phyloP scores from a whole-genome alignment of 2,797 vertebrate genomes.

The Tadarida brasiliensis region DNA sequence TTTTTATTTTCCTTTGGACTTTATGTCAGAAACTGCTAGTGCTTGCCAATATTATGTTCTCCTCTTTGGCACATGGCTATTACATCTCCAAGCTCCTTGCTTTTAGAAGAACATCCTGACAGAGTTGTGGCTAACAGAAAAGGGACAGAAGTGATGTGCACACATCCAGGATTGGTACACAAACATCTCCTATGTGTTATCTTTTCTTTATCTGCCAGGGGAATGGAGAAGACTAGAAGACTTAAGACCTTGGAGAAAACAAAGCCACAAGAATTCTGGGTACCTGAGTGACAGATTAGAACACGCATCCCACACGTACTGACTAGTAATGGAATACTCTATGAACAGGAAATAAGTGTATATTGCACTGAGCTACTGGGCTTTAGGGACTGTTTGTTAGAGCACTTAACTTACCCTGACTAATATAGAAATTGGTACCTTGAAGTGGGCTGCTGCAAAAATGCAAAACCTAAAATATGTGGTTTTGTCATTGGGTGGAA shows the following conservation, averaged over 20 bases:
- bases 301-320: not conserved
- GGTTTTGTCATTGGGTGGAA: not conserved
- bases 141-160: not conserved
- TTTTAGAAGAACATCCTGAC: not conserved
- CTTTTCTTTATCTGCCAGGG: not conserved
- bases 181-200: not conserved
- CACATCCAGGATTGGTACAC: not conserved
- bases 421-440: not conserved
- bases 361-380: not conserved
- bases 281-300: not conserved
- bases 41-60: not conserved
- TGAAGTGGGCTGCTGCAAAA: not conserved
- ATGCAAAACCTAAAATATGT: not conserved
- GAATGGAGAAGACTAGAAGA: not conserved
- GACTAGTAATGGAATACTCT: not conserved
- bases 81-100: not conserved
- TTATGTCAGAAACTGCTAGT: not conserved
- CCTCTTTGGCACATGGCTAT: not conserved
- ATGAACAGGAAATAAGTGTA: not conserved
- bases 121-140: not conserved
- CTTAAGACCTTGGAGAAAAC: not conserved
- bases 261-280: not conserved
- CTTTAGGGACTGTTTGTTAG: not conserved
- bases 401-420: not conserved
- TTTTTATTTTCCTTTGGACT: conserved; percentile 14